Base-by-base conservation (phyloP, 2,888 invertebrate genomes). In the Scelioninae gen. 1 region DNA sequence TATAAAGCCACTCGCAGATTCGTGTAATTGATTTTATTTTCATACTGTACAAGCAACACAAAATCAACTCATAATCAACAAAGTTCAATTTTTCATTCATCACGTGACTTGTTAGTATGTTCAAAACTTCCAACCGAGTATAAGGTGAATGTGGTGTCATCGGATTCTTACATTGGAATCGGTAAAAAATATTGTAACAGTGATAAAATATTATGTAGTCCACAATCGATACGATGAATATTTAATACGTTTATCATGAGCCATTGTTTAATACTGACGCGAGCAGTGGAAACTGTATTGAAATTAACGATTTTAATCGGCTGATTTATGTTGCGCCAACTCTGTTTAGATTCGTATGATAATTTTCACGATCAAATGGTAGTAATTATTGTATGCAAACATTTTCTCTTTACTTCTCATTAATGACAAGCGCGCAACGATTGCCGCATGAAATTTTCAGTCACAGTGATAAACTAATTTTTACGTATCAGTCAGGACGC, bases 321-420 rank as follows among this genome's bases (percentile, higher is more conserved):
- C 71, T 81, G 81, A 81, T 84, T 84, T 84, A 84, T 84, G 75
- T 78, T 78, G 75, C 78, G 65, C 78, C 66, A 66, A 75, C 81
- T 84, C 81, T 82, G 84, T 82, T 84, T 84, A 84, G 81, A 82
- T 84, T 82, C 81, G 78, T 71, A 84, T 84, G 81, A 81, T 78
- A 84, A 84, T 84, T 84, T 84, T 78, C 81, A 78, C 74, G 84
- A 84, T 81, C 81, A 82, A 78, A 84, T 82, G 81, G 75, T 69
- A 82, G 75, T 84, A 79, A 82, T 84, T 82, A 84, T 79, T 82
- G 82, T 82, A 84, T 84, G 84, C 84, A 82, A 84, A 84, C 75
- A 84, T 82, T 84, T 82, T 79, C 82, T 76, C 84, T 84, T 84
- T 71, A 76, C 82, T 82, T 76, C 82, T 84, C 82, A 78, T 84